A percentile compares a stretch with the other conserved stretches of the same genome.
These are phyloP conservation scores for Chelonia mydas DNA, from an alignment of 2,797 vertebrate species.

Conservation along the genomic window DNA sequence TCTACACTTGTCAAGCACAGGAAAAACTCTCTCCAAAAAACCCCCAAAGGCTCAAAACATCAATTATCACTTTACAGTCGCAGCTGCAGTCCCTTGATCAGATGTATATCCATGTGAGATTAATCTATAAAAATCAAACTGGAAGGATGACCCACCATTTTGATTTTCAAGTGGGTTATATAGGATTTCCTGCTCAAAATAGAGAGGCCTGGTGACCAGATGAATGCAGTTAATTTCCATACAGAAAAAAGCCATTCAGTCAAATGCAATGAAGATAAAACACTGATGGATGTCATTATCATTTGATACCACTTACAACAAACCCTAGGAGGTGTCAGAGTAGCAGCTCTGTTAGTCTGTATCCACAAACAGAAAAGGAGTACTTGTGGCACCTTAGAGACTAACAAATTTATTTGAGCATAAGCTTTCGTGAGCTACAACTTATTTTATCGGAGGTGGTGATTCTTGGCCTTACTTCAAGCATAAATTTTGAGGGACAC, in stretches of 20 bases:
- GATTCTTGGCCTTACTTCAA: neutral
- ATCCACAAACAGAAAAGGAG: too few species aligned
- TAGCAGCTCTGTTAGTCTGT: too few species aligned
- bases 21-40: constrained; percentile 4
- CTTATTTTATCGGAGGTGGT: neutral
- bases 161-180: neutral
- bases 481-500: neutral
- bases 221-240: neutral
- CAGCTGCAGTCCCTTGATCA: neutral
- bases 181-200: neutral
- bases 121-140: neutral
- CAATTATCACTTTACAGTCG: constrained; percentile 31
- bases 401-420: too few species aligned
- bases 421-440: too few species aligned
- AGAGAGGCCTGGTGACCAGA: neutral
- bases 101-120: neutral
- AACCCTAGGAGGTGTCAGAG: neutral
- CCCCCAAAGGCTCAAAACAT: neutral
- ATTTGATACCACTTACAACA: neutral
- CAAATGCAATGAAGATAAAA: constrained; percentile 8
- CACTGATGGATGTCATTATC: neutral
- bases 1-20: neutral
- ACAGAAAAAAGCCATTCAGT: neutral
- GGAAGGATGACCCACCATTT: neutral
- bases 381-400: too few species aligned